These are phyloP conservation scores for Spisula solida DNA, from an alignment of 2,888 invertebrate species.

Conservation along the genomic window DNA sequence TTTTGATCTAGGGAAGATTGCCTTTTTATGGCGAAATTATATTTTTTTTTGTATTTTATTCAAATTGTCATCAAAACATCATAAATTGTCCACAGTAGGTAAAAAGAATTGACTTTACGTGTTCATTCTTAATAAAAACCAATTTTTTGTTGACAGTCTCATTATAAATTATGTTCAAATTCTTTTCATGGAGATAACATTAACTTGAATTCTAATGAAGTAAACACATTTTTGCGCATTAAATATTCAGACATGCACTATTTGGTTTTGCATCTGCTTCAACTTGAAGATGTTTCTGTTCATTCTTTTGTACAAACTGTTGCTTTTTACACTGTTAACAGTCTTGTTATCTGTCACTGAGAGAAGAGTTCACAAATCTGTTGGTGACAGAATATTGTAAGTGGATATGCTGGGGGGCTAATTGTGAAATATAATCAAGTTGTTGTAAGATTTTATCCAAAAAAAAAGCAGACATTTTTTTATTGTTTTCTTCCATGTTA, in stretches of 20 bases:
- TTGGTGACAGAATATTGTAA: neutral
- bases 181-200: neutral
- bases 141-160: neutral
- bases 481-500: neutral
- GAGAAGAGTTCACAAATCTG: slow-evolving; percentile 3
- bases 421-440: slow-evolving; percentile 15
- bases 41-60: slow-evolving; percentile 5
- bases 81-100: neutral
- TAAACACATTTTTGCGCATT: neutral
- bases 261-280: neutral
- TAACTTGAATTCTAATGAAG: neutral
- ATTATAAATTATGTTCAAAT: neutral
- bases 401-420: neutral
- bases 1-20: neutral
- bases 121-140: neutral
- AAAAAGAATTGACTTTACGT: neutral
- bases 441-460: neutral
- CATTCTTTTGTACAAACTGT: neutral
- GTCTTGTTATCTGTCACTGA: neutral
- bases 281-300: neutral
- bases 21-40: neutral
- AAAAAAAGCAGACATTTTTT: neutral
- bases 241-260: neutral
- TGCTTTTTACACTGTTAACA: neutral
- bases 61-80: neutral